Evolutionary conservation across 2,888 invertebrate species (phyloP).

Genomic region (Merodon equestris): DNA sequence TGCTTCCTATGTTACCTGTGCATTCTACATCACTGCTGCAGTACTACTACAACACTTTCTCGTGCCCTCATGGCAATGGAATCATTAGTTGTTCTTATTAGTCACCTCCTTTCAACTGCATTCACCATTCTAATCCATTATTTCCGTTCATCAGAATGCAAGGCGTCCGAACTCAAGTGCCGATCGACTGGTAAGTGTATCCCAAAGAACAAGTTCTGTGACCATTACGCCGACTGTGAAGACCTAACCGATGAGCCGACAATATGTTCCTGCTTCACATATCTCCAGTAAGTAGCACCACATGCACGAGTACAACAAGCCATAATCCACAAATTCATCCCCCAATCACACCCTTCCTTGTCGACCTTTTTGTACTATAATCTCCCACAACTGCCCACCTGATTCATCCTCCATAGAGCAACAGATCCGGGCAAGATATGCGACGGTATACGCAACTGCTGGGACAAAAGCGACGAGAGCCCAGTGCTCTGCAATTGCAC

Average conservation of each 20-base stretch:
- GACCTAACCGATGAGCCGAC: slow-evolving; percentile 87
- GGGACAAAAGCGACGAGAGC: slow-evolving; percentile 88
- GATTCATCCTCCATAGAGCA: slow-evolving; percentile 75
- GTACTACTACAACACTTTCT: no score
- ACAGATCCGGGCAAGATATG: slow-evolving; percentile 86
- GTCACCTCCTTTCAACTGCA: background rate
- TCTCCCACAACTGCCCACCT: no score
- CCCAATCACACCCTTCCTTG: no score
- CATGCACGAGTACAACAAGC: background rate
- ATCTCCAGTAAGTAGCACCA: slow-evolving; percentile 79
- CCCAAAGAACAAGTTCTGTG: slow-evolving; percentile 84
- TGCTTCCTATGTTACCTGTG: no score
- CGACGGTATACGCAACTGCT: slow-evolving; percentile 87
- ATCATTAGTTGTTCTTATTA: no score
- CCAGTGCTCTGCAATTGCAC: slow-evolving; percentile 83
- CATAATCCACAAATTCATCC: background rate
- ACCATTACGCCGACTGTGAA: slow-evolving; percentile 84
- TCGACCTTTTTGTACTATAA: no score
- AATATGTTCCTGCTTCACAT: slow-evolving; percentile 83
- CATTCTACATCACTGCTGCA: no score
- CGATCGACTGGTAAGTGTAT: slow-evolving; percentile 85
- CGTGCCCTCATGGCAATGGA: no score
- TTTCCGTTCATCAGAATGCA: slow-evolving; percentile 83
- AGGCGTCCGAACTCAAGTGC: slow-evolving; percentile 81
- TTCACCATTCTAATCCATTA: no score